Evolutionary conservation across 2,888 invertebrate genomes (phyloP).

Genomic region (Falcaria lacertinaria): DNA sequence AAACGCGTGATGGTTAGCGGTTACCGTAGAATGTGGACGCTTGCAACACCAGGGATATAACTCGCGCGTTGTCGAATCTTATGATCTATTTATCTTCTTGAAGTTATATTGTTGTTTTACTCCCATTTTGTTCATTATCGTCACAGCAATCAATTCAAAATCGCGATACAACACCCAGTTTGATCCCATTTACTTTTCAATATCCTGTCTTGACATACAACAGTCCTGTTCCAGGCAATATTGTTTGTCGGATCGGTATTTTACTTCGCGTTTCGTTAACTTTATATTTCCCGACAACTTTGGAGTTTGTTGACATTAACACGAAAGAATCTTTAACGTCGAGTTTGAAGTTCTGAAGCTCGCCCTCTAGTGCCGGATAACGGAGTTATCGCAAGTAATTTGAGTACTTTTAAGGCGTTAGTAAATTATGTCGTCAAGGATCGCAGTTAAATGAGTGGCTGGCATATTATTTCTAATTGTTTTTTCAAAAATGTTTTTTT

Average conservation of each 20-base stretch:
- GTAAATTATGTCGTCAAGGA: neutral
- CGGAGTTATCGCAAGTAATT: neutral
- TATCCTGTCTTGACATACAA: neutral
- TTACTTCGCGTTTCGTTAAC: conserved; percentile 24
- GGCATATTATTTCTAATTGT: no score
- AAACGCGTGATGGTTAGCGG: neutral
- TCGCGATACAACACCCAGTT: no score
- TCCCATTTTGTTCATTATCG: no score
- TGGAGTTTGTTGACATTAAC: conserved; percentile 22
- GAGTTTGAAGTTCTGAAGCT: conserved; percentile 13
- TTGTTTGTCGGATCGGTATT: conserved; percentile 23
- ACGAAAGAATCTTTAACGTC: conserved; percentile 13
- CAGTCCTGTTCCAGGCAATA: conserved; percentile 3
- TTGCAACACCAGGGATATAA: conserved; percentile 3
- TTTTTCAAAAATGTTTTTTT: no score
- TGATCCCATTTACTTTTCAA: neutral
- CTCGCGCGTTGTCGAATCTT: no score
- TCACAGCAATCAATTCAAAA: no score
- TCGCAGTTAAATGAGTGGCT: neutral
- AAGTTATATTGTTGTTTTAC: no score
- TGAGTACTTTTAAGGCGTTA: neutral
- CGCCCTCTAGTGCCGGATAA: neutral
- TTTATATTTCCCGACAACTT: conserved; percentile 20
- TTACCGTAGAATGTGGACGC: no score
- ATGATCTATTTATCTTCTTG: no score